phyloP scores from a whole-genome alignment of 2,888 invertebrate species.

The Plebejus argus region DNA sequence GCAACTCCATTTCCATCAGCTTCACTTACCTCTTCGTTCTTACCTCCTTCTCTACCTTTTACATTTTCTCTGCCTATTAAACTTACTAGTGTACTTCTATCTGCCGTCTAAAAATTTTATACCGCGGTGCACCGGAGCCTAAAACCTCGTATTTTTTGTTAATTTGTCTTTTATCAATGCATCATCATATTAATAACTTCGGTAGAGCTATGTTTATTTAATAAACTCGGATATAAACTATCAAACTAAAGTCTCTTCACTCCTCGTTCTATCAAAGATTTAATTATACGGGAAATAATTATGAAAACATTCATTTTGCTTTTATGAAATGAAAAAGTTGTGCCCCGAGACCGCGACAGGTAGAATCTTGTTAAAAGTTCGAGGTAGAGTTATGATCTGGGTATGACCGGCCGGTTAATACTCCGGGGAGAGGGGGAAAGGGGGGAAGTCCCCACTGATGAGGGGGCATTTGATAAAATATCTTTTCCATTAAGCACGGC shows the following conservation, averaged over 20 bases:
- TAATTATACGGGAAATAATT: not conserved
- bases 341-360: conserved; percentile 13
- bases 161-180: not conserved
- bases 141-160: not conserved
- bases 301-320: conserved; percentile 22
- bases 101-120: too few relatives aligned
- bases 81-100: too few relatives aligned
- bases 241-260: not conserved
- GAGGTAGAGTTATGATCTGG: conserved; percentile 23
- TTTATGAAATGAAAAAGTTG: conserved; percentile 24
- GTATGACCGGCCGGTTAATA: conserved; percentile 10
- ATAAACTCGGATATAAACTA: not conserved
- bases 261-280: not conserved
- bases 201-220: too few relatives aligned
- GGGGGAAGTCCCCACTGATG: not conserved
- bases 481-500: conserved; percentile 15
- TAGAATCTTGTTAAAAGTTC: conserved; percentile 30
- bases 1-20: not conserved
- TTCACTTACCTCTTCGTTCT: not conserved
- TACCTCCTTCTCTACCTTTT: too few relatives aligned
- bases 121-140: too few relatives aligned
- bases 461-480: conserved; percentile 9
- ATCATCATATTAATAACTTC: too few relatives aligned
- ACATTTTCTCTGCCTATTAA: not conserved
- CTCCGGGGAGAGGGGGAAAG: not conserved